Evolutionary conservation across 2,797 vertebrate genomes (phyloP).

Genomic region (Pseudochirops cupreus): DNA sequence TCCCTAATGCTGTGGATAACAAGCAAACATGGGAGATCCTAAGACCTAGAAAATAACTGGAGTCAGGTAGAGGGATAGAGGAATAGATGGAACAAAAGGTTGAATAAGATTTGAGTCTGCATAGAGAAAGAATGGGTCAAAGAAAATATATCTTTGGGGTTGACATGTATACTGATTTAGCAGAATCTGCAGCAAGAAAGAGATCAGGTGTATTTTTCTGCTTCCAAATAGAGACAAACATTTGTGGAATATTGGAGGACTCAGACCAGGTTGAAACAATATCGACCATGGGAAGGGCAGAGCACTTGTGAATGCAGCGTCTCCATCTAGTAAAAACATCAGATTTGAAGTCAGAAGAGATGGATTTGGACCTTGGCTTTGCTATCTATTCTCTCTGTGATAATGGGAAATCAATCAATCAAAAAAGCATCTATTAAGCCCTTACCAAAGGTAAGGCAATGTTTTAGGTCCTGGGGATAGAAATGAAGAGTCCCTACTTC

Average conservation of each 20-base stretch:
- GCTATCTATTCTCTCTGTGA: not conserved
- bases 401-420: not conserved
- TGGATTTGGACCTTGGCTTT: not conserved
- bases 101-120: not conserved
- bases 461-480: not conserved
- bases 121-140: not conserved
- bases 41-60: not conserved
- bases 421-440: not conserved
- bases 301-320: not conserved
- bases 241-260: not conserved
- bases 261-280: not conserved
- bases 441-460: not conserved
- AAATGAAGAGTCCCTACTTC: not conserved
- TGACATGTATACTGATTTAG: not conserved
- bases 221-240: not conserved
- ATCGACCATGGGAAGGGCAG: not conserved
- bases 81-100: not conserved
- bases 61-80: not conserved
- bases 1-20: not conserved
- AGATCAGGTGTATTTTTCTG: not conserved
- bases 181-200: not conserved
- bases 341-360: not conserved
- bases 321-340: not conserved
- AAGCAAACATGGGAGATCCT: not conserved
- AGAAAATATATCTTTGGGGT: not conserved